Evolutionary conservation across 2,113 vertebrate genomes (phyloP).

Genomic region (Hippolais icterina): DNA sequence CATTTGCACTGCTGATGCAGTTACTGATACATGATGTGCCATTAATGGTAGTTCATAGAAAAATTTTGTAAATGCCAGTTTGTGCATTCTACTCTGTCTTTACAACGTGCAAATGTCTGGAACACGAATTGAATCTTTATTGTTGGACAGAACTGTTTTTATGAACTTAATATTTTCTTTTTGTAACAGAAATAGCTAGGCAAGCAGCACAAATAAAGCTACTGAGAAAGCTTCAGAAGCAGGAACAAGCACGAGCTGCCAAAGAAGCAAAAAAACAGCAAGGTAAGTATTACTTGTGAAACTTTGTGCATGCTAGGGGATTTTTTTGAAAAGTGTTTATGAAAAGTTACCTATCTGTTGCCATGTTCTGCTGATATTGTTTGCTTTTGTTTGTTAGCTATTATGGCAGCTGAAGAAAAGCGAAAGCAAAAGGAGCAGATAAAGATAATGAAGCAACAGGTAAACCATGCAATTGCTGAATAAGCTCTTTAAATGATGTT

Average conservation of each 20-base stretch:
- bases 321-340: neutral
- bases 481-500: neutral
- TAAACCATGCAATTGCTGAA: conserved; percentile 55
- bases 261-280: conserved; percentile 94
- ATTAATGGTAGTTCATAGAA: neutral
- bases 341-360: neutral
- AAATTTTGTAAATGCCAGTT: neutral
- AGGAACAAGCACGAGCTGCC: conserved; percentile 88
- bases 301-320: neutral
- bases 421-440: conserved; percentile 94
- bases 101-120: neutral
- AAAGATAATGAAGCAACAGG: conserved; percentile 96
- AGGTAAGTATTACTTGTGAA: conserved; percentile 71
- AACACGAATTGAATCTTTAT: neutral
- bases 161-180: neutral
- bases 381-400: conserved; percentile 76
- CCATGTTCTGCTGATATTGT: conserved; percentile 18
- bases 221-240: conserved; percentile 91
- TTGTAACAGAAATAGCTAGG: conserved; percentile 89
- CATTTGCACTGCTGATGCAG: neutral
- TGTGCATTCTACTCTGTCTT: neutral
- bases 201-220: conserved; percentile 96
- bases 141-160: neutral
- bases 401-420: conserved; percentile 93
- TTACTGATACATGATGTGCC: neutral